Evolutionary conservation across 2,888 invertebrate species (phyloP).

Genomic region (Minunthozetes semirufus): DNA sequence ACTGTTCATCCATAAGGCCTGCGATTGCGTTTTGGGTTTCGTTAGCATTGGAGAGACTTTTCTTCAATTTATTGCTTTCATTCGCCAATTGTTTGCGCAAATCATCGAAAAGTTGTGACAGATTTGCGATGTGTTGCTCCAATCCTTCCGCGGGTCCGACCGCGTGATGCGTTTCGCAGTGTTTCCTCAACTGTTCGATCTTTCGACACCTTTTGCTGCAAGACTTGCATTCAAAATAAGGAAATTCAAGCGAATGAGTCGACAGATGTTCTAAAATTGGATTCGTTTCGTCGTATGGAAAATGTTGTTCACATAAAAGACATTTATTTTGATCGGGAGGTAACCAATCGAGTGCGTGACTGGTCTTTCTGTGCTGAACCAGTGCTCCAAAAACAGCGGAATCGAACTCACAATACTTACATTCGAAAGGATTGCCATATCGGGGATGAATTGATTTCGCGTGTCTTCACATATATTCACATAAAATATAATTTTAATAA

Average conservation of each 20-base stretch:
- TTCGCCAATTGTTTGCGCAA: background rate
- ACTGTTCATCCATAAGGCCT: constrained; percentile 2
- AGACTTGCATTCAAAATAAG: constrained; percentile 1
- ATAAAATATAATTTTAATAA: background rate
- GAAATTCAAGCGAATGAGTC: background rate
- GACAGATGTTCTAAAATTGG: background rate
- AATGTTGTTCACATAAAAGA: background rate
- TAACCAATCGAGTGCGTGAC: background rate
- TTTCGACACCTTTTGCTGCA: background rate
- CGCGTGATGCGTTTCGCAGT: background rate
- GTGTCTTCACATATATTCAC: background rate
- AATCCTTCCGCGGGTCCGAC: background rate
- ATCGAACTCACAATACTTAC: constrained; percentile 10
- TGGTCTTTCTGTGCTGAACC: background rate
- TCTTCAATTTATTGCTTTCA: background rate
- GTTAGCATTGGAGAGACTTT: too few species aligned
- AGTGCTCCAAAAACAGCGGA: background rate
- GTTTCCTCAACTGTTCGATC: background rate
- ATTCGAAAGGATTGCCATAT: background rate
- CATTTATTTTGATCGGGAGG: background rate
- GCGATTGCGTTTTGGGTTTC: constrained; percentile 3
- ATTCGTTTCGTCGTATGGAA: background rate
- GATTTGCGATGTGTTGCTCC: background rate
- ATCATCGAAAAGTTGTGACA: background rate
- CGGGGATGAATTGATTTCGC: background rate